Percentiles rank a stretch among this genome's conserved stretches.
Evolutionary conservation across 2,888 invertebrate genomes (phyloP).

Genomic region (Eremobia ochroleuca): DNA sequence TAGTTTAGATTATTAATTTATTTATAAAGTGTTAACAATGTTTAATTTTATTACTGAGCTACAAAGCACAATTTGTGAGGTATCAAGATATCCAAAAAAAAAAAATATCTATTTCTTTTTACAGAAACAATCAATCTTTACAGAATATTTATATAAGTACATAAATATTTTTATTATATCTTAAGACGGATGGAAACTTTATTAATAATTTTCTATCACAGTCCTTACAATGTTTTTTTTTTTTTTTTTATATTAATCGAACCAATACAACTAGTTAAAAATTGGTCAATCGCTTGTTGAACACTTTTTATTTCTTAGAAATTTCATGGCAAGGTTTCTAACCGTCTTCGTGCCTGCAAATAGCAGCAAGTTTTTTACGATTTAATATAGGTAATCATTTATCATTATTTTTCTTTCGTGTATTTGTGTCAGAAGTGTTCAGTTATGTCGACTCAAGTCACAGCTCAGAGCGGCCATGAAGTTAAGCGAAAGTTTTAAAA

Average conservation of each 20-base stretch:
- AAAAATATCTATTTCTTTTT: constrained; percentile 28
- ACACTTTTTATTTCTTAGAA: constrained; percentile 53
- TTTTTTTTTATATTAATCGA: constrained; percentile 37
- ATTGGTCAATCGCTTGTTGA: constrained; percentile 54
- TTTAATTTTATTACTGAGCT: constrained; percentile 49
- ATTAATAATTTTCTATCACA: constrained; percentile 76
- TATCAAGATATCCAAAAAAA: constrained; percentile 1
- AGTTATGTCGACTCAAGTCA: background rate
- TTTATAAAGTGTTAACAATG: constrained; percentile 56
- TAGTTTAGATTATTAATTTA: constrained; percentile 45
- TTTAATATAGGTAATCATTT: constrained; percentile 6
- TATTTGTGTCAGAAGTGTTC: constrained; percentile 4
- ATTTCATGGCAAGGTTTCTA: constrained; percentile 15
- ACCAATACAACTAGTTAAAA: constrained; percentile 59
- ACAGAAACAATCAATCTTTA: constrained; percentile 20
- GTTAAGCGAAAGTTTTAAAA: constrained; percentile 18
- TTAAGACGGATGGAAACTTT: constrained; percentile 72
- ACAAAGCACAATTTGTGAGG: constrained; percentile 39
- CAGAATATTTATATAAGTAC: constrained; percentile 7
- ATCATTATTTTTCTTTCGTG: constrained; percentile 1
- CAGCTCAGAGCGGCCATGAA: background rate
- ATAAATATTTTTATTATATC: constrained; percentile 36
- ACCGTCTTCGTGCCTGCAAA: constrained; percentile 17
- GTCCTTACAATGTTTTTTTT: constrained; percentile 65
- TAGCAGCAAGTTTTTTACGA: background rate